Conservation (phyloP, 1,140 invertebrate species). For the Cydia strobilella region DNA sequence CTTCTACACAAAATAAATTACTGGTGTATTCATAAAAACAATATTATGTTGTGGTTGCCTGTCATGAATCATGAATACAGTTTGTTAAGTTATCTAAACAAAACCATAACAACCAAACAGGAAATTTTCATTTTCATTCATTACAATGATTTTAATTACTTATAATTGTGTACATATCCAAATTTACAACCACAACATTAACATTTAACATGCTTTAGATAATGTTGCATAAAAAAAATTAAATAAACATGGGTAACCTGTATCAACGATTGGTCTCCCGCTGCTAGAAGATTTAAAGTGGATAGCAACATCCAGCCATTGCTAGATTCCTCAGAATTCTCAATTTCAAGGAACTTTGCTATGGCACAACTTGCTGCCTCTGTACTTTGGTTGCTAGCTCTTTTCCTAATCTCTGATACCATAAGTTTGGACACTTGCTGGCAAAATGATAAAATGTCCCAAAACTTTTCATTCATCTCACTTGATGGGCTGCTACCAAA, state of each 20-base stretch:
- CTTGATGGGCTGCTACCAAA: slow-evolving; percentile 93
- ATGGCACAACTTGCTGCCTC: slow-evolving; percentile 97
- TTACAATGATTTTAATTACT: too few species aligned
- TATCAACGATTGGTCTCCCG: slow-evolving; percentile 85
- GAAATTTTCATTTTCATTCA: too few species aligned
- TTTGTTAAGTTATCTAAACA: too few species aligned
- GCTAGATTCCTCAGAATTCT: slow-evolving; percentile 94
- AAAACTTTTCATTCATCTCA: slow-evolving; percentile 97
- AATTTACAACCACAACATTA: background rate
- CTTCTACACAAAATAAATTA: too few species aligned
- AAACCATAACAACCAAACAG: too few species aligned
- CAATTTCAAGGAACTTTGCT: slow-evolving; percentile 96
- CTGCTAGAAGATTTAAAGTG: slow-evolving; percentile 93
- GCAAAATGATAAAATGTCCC: slow-evolving; percentile 95
- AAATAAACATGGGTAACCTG: slow-evolving; percentile 52
- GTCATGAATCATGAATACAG: too few species aligned
- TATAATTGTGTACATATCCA: too few species aligned
- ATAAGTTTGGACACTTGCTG: slow-evolving; percentile 97
- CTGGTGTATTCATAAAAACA: too few species aligned
- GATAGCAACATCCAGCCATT: slow-evolving; percentile 98
- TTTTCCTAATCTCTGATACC: slow-evolving; percentile 95
- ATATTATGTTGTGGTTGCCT: too few species aligned
- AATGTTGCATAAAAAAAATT: background rate
- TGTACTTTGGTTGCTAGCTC: slow-evolving; percentile 97
- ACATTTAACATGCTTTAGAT: slow-evolving; percentile 6